Base-by-base conservation (phyloP, 2,888 invertebrate genomes). In the Mongoloraphidia duomilia region DNA sequence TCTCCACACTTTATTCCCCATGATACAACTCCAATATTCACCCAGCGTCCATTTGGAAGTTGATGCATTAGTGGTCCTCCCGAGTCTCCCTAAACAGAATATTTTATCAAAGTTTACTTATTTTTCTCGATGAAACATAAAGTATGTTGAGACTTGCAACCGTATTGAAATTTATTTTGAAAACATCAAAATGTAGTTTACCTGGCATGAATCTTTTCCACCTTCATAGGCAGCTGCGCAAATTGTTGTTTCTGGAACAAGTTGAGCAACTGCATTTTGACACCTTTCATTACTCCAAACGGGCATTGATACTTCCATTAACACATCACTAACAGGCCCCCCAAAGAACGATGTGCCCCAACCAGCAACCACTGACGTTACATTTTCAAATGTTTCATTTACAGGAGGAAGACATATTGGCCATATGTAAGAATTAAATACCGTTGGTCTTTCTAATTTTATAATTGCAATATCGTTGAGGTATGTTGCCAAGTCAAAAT, bases 1-100 rank as follows among this genome's bases (percentile, higher is more conserved):
- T 82, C 79, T 0, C 87, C 90, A 61, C 91, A 92, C 3, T 82
- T 75, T 37, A 86, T 73, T 11, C 90, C 90, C 87, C 88, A 90
- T 0, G 89, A 89, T 0, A 91, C 90, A 49, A 92, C 73, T 1
- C 90, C 91, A 41, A 87, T 73, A 34, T 76, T 73, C 0, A 82
- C 74, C 89, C 89, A 90, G 43, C 84, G 77, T 0, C 80, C 80
- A 60, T 82, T 82, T 2, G 77, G 69, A 60, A 85, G 68, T 63
- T 84, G 84, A 58, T 81, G 74, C 66, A 89, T 73, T 36, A 91
- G 65, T 0, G 91, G 90, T 1, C 91, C 91, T 10, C 90, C 48
- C 8, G 84, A 88, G 65, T 90, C 88, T 9, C 87, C 88, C 84
- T 85, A 66, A 1, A 63, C 63, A 56, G 44, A 47, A 51, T 46